Conservation (phyloP, 2,113 vertebrate species). For the Fregata magnificens region DNA sequence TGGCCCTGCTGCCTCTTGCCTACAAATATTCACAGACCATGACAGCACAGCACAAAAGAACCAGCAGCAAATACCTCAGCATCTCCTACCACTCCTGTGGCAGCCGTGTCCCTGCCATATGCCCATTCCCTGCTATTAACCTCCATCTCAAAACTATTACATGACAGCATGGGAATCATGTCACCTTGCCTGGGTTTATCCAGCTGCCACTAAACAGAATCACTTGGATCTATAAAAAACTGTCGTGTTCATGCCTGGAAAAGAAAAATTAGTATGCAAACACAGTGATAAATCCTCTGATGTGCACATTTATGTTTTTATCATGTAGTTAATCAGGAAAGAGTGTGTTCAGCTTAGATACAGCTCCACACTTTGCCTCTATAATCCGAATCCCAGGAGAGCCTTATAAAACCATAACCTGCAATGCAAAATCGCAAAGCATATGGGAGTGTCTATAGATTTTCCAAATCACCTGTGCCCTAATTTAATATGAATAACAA, state of each 20-base stretch:
- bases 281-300: conserved; percentile 41
- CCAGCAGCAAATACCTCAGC: neutral
- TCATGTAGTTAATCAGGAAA: conserved; percentile 62
- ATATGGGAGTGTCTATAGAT: conserved; percentile 73
- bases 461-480: conserved; percentile 76
- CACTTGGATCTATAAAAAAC: neutral
- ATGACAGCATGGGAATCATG: neutral
- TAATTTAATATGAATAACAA: conserved; percentile 79
- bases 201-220: neutral
- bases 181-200: neutral
- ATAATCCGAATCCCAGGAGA: conserved; percentile 59
- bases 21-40: neutral
- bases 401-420: conserved; percentile 63
- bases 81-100: neutral
- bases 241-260: neutral
- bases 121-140: neutral
- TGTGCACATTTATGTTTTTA: conserved; percentile 67
- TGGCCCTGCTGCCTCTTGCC: neutral
- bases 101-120: neutral
- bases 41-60: neutral
- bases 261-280: conserved; percentile 40
- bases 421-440: conserved; percentile 63
- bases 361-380: conserved; percentile 37
- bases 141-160: neutral
- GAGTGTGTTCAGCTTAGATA: conserved; percentile 38